Conservation (phyloP, 2,888 invertebrate genomes). For the Emesis castigata region DNA sequence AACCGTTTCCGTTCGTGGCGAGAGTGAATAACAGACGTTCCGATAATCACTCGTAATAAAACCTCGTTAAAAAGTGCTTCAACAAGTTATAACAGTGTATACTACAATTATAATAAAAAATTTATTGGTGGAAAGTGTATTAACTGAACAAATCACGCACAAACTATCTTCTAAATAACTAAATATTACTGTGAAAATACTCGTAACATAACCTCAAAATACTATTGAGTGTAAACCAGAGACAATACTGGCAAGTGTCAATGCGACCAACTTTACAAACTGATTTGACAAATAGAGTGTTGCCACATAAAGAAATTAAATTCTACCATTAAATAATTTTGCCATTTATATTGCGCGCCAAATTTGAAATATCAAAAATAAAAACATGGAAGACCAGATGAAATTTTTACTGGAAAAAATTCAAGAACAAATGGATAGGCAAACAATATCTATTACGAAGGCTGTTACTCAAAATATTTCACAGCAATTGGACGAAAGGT, state of each 20-base stretch:
- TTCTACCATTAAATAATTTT: not conserved
- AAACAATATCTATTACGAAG: constrained; percentile 29
- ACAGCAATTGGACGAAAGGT: constrained; percentile 26
- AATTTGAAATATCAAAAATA: not conserved
- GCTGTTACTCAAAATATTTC: constrained; percentile 27
- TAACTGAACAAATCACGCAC: no score
- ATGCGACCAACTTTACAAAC: not conserved
- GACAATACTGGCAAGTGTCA: not conserved
- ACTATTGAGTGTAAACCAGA: not conserved
- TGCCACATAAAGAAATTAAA: constrained; percentile 9
- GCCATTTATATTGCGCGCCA: not conserved
- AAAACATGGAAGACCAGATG: constrained; percentile 15
- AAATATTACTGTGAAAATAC: no score
- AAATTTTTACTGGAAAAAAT: constrained; percentile 38
- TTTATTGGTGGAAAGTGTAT: no score
- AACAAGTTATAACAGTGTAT: no score
- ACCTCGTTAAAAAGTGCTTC: no score
- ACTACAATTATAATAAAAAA: no score
- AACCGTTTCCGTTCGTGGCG: no score
- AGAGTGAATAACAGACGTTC: no score
- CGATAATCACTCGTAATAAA: no score
- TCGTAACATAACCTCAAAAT: not conserved
- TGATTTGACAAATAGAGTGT: constrained; percentile 13
- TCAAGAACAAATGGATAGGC: constrained; percentile 41
- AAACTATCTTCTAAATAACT: no score